Percentiles rank a stretch among this genome's conserved stretches.
These are phyloP conservation scores for Lithophane socia DNA, from an alignment of 2,888 invertebrate genomes.

Conservation along the genomic window DNA sequence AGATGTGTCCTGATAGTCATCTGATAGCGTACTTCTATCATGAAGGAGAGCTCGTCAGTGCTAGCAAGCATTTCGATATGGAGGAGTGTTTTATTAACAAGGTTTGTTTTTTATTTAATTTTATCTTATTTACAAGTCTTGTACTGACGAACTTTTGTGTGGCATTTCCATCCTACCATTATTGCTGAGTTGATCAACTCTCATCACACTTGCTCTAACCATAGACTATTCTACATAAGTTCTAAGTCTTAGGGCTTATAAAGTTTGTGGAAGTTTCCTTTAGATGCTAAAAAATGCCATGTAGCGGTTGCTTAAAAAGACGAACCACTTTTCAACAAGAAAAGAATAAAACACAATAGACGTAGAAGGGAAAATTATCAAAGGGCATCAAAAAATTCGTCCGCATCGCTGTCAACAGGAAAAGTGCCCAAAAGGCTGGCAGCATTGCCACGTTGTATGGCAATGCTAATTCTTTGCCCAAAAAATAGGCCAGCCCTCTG, in stretches of 20 bases:
- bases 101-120: constrained; percentile 74
- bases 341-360: neutral
- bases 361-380: too few species aligned
- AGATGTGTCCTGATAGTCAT: constrained; percentile 89
- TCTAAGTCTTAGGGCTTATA: neutral
- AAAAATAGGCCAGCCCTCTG: too few species aligned
- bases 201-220: neutral
- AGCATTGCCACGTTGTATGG: too few species aligned
- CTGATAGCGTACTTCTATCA: constrained; percentile 90
- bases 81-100: constrained; percentile 91
- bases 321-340: neutral
- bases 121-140: neutral
- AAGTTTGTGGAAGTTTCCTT: neutral
- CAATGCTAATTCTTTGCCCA: too few species aligned
- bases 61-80: constrained; percentile 88
- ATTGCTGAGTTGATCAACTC: neutral
- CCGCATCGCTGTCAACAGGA: too few species aligned
- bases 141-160: neutral
- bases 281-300: neutral
- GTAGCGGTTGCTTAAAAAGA: neutral
- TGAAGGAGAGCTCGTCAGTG: constrained; percentile 90
- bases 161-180: neutral
- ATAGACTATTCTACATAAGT: neutral
- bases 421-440: too few species aligned
- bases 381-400: too few species aligned